A percentile compares a stretch with the other conserved stretches of the same genome.
Conservation (phyloP, 1,140 invertebrate genomes). For the Drosophila kanapiae region DNA sequence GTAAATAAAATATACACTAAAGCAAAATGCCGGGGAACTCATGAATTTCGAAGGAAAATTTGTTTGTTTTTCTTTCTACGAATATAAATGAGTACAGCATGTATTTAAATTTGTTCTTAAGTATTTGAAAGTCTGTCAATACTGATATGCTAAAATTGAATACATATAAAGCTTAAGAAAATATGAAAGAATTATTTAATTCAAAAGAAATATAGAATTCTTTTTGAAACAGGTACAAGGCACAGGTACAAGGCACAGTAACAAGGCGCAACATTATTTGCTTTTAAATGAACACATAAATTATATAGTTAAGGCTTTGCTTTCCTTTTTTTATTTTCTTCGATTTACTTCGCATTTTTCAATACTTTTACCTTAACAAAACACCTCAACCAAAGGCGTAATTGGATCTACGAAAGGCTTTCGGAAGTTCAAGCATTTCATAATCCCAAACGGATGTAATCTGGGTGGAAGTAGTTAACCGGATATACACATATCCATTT, state of each 20-base stretch:
- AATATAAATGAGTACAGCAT: too few relatives aligned
- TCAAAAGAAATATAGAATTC: neutral
- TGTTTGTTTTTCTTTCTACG: neutral
- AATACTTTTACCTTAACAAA: neutral
- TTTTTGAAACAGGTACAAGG: too few relatives aligned
- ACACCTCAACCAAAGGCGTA: slow-evolving; percentile 13
- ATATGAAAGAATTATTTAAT: neutral
- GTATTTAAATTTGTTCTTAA: neutral
- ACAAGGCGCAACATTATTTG: too few relatives aligned
- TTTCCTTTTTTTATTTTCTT: neutral
- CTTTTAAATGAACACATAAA: too few relatives aligned
- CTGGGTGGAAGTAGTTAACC: slow-evolving; percentile 17
- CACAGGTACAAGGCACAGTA: too few relatives aligned
- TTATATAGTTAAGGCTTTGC: too few relatives aligned
- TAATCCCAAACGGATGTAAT: slow-evolving; percentile 32
- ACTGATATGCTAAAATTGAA: neutral
- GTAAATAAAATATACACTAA: neutral
- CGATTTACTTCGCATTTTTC: neutral
- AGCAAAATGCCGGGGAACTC: neutral
- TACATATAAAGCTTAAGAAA: neutral
- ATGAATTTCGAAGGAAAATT: neutral
- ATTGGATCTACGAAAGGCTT: slow-evolving; percentile 24
- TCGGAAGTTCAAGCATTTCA: slow-evolving; percentile 46
- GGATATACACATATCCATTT: slow-evolving; percentile 41
- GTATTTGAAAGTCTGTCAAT: neutral